Evolutionary conservation across 1,140 invertebrate species (phyloP), one percentile per base, ranked within the genome.

Genomic region (Streblospio benedicti): DNA sequence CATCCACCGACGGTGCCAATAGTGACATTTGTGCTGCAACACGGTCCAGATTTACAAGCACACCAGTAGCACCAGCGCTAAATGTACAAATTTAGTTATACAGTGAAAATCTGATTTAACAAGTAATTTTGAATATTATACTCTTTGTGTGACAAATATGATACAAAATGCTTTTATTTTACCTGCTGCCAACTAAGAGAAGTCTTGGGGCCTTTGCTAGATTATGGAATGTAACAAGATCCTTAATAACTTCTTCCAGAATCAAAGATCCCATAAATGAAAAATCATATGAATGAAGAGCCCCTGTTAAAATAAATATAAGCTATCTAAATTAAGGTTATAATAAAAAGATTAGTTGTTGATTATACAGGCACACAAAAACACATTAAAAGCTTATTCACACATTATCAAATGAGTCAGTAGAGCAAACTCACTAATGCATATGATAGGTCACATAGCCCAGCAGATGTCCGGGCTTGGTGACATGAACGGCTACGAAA

Each of bases 51-150:
- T 95, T 94, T 4, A 95, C 75, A 82, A 96, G 86, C 0, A 94
- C 91, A 44, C 92, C 93, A 0, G 89, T 87, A 1, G 89, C 93
- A 27, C 93, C 91, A 35, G 92, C 92, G 71, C 90, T 93, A 66
- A 41, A 73, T 67, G 51, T 38, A 9, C 9, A 38, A n/a, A 38
- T n/a, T 9, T 9, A 38, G n/a, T n/a, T n/a, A 38, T 9, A 38
- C 35, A 41, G 38, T 18, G 38, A 41, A 41, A 41, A 18, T 12
- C 38, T 18, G 18, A 41, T 41, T 41, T 27, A 47, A 47, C 45
- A 18, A 28, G 43, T 18, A 14, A n/a, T 28, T 27, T 9, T 18
- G 25, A 23, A n/a, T 18, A 28, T 23, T 16, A 3, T 6, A 9
- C 5, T 47, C n/a, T 41, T 14, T 9, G n/a, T 20, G 45, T 18